Percentiles rank a stretch among this genome's conserved stretches.
Evolutionary conservation across 2,888 invertebrate genomes (phyloP).

Genomic region (Salpingus planirostris): DNA sequence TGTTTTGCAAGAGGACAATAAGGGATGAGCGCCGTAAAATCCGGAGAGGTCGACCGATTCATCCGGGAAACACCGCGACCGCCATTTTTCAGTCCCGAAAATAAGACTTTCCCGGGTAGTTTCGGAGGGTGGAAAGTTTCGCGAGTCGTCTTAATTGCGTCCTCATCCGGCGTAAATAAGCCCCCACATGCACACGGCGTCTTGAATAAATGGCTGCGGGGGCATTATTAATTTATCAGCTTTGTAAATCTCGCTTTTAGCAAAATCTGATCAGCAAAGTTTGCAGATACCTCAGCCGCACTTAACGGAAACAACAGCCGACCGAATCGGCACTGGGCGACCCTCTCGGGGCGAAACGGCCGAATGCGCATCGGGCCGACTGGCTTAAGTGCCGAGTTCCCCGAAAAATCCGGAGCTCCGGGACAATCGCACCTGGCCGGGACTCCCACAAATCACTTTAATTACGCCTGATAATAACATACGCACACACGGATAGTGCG

Average conservation of each 20-base stretch:
- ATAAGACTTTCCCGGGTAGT: too few species aligned
- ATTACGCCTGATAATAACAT: slow-evolving; percentile 30
- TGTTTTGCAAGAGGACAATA: too few species aligned
- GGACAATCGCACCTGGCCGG: slow-evolving; percentile 32
- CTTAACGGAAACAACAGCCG: slow-evolving; percentile 16
- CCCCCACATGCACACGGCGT: slow-evolving; percentile 3
- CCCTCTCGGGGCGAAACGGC: slow-evolving; percentile 1
- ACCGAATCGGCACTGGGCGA: slow-evolving; percentile 5
- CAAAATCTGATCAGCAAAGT: slow-evolving; percentile 25
- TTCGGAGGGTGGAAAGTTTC: too few species aligned
- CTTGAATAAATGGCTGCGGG: slow-evolving; percentile 14
- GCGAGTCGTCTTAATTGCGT: slow-evolving; percentile 11
- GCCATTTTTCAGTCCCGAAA: too few species aligned
- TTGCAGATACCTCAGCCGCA: slow-evolving; percentile 18
- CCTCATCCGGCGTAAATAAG: slow-evolving; percentile 11
- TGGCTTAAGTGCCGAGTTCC: slow-evolving; percentile 20
- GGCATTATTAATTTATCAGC: slow-evolving; percentile 24
- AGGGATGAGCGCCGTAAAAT: too few species aligned
- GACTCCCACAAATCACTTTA: slow-evolving; percentile 34
- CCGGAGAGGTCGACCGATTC: too few species aligned
- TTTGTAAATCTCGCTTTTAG: slow-evolving; percentile 19
- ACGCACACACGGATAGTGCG: slow-evolving; percentile 14
- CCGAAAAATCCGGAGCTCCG: slow-evolving; percentile 21
- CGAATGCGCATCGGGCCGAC: slow-evolving; percentile 14
- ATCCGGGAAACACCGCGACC: too few species aligned